Evolutionary conservation across 2,888 invertebrate genomes (phyloP).

Genomic region (Microplitis manilae): DNA sequence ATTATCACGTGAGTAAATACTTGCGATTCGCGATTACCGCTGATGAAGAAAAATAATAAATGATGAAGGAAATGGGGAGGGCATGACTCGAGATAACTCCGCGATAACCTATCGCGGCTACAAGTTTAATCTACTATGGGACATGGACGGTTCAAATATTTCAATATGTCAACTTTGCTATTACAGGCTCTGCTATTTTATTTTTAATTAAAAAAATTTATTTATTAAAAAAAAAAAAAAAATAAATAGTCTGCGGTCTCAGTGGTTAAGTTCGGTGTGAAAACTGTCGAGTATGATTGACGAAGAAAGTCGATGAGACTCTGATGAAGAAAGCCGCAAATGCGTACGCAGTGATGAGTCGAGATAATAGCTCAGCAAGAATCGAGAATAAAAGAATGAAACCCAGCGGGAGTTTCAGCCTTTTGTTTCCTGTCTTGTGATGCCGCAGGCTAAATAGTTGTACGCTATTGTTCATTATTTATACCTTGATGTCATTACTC

Average conservation of each 20-base stretch:
- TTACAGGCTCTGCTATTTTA: no score
- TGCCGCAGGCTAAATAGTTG: slow-evolving; percentile 51
- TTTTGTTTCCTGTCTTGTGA: slow-evolving; percentile 52
- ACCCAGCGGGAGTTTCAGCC: slow-evolving; percentile 49
- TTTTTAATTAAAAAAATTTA: no score
- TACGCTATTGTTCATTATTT: slow-evolving; percentile 54
- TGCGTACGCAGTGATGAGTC: slow-evolving; percentile 42
- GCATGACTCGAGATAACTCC: slow-evolving; percentile 39
- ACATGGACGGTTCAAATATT: background rate
- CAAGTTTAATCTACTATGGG: background rate
- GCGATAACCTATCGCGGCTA: slow-evolving; percentile 35
- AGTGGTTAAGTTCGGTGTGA: background rate
- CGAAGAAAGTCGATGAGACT: slow-evolving; percentile 20
- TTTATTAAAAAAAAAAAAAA: slow-evolving; percentile 10
- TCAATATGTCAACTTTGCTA: background rate
- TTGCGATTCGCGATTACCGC: slow-evolving; percentile 61
- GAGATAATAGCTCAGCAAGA: slow-evolving; percentile 48
- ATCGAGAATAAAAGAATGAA: slow-evolving; percentile 38
- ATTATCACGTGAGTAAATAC: slow-evolving; percentile 69
- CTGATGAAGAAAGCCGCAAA: slow-evolving; percentile 41
- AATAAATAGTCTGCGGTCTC: background rate
- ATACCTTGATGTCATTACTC: slow-evolving; percentile 58
- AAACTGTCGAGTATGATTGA: slow-evolving; percentile 12
- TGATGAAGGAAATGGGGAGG: slow-evolving; percentile 32
- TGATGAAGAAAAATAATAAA: slow-evolving; percentile 24